Evolutionary conservation across 2,888 invertebrate species (phyloP).

Genomic region (Ectemnius cavifrons): DNA sequence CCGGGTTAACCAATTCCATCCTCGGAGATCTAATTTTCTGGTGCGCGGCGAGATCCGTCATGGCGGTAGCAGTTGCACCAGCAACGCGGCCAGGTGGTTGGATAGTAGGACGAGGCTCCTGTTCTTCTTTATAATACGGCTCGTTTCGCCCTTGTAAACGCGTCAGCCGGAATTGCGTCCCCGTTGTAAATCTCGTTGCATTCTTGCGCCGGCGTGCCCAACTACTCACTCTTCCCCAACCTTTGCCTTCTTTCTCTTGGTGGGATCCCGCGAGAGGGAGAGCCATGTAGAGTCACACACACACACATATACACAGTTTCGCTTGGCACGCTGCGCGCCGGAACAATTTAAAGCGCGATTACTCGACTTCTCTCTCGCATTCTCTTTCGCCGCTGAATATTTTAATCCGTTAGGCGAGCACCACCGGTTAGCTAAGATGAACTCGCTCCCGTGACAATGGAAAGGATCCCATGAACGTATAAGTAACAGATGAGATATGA

Average conservation of each 20-base stretch:
- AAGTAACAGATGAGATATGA: background rate
- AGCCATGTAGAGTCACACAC: constrained; percentile 7
- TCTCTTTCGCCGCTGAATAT: constrained; percentile 44
- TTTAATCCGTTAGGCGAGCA: constrained; percentile 37
- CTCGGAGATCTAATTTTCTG: constrained; percentile 71
- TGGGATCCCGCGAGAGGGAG: background rate
- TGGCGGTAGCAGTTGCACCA: too few species aligned
- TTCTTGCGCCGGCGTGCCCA: constrained; percentile 47
- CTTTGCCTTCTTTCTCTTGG: background rate
- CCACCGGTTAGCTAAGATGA: constrained; percentile 16
- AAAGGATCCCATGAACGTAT: background rate
- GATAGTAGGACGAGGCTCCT: background rate
- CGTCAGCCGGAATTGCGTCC: constrained; percentile 68
- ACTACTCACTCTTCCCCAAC: background rate
- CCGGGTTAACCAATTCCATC: constrained; percentile 63
- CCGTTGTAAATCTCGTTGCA: constrained; percentile 63
- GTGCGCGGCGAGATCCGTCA: constrained; percentile 58
- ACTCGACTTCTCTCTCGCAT: constrained; percentile 36
- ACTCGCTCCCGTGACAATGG: background rate
- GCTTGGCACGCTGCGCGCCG: constrained; percentile 27
- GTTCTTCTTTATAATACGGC: constrained; percentile 64
- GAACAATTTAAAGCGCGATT: constrained; percentile 58
- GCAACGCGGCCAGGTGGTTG: too few species aligned
- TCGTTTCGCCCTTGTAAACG: constrained; percentile 64
- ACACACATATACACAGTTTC: background rate